Evolutionary conservation across 2,888 invertebrate species (phyloP), one percentile per base, ranked within the genome.

Genomic region (Serripes groenlandicus): DNA sequence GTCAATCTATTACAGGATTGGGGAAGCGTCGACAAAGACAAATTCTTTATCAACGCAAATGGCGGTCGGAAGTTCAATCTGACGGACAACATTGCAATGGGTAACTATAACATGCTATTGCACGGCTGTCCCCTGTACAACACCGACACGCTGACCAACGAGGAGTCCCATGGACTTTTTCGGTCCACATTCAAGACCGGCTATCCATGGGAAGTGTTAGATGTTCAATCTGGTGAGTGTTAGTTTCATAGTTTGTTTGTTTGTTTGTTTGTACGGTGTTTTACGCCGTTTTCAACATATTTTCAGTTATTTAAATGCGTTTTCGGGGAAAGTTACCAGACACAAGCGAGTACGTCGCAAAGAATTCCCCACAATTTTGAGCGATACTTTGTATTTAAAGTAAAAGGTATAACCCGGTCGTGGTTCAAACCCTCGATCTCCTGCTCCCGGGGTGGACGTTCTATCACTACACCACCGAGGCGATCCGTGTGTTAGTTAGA

Each of bases 101-200:
- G 93, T 0, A 91, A 90, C 68, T 94, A 93, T 86, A 93, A 92
- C 78, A 90, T 89, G 35, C 79, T 93, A 62, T 56, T 94, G 71
- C 83, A 82, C 9, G 89, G 91, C 26, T 88, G 86, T 28, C 90
- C 91, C 15, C 83, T 90, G 26, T 93, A 91, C 62, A 86, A 90
- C 26, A 86, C 88, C 4, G 54, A 69, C 0, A 76, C 75, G 21
- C 86, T 90, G 35, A 81, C 89, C 0, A 85, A 88, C 75, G 83
- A 90, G 11, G 84, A 83, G 15, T 92, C 92, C 18, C 92, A 90
- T 28, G 60, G 81, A 21, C 54, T 87, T 3, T 91, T 91, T 75
- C 60, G 78, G 34, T 71, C 72, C 0, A 85, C 88, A 9, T 88
- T 91, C 56, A 78, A 81, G n/a, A 81, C 56, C 3, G 90, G 90